Percentiles rank a stretch among this genome's conserved stretches.
These are phyloP conservation scores for Anneissia japonica DNA, from an alignment of 35 echinoderm and acorn worm species.

Conservation along the genomic window DNA sequence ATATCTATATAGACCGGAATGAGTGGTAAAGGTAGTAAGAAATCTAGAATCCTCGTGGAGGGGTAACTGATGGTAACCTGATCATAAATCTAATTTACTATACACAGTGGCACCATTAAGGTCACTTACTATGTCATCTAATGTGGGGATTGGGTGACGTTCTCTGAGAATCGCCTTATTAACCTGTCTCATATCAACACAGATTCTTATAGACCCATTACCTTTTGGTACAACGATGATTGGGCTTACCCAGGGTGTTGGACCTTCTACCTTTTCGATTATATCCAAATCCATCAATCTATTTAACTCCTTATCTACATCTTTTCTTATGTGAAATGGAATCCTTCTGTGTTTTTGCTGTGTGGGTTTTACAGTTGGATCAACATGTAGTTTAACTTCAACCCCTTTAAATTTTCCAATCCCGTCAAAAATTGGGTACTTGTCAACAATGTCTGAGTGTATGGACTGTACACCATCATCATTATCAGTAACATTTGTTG, in stretches of 20 bases:
- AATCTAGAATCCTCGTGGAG: background rate
- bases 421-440: background rate
- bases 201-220: conserved; percentile 6
- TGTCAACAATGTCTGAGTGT: background rate
- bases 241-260: conserved; percentile 42
- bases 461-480: no score
- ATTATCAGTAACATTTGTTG: no score
- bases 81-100: conserved; percentile 16
- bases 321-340: background rate
- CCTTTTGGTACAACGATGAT: conserved; percentile 31
- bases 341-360: background rate
- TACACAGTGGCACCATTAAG: conserved; percentile 18
- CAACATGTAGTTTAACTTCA: background rate
- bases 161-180: background rate
- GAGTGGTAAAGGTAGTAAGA: conserved; percentile 44
- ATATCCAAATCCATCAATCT: background rate
- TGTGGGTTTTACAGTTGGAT: background rate
- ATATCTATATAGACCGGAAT: conserved; percentile 34
- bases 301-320: background rate
- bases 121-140: conserved; percentile 9
- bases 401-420: background rate
- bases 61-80: conserved; percentile 20
- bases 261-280: background rate
- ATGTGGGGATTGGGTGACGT: conserved; percentile 12
- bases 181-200: conserved; percentile 19